Percentiles rank a stretch among this genome's conserved stretches.
phyloP scores from a whole-genome alignment of 2,888 invertebrate species.

The Gandaritis pyraliata region DNA sequence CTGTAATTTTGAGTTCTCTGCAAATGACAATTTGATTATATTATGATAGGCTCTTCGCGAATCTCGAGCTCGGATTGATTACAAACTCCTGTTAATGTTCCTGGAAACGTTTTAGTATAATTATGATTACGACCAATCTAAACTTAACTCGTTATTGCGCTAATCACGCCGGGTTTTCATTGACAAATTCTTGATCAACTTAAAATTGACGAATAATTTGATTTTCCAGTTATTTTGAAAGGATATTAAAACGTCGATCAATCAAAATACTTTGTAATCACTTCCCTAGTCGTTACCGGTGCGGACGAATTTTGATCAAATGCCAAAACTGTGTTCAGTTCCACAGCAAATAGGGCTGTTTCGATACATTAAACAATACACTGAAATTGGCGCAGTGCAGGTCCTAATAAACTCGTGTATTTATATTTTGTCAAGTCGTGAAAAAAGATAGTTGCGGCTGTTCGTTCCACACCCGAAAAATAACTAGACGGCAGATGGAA shows the following conservation, averaged over 20 bases:
- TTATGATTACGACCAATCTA: slow-evolving; percentile 42
- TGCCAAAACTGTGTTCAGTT: slow-evolving; percentile 41
- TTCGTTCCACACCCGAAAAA: not conserved
- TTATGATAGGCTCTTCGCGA: slow-evolving; percentile 18
- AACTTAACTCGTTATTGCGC: slow-evolving; percentile 44
- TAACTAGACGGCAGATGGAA: not conserved
- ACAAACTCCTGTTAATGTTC: slow-evolving; percentile 31
- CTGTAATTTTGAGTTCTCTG: slow-evolving; percentile 16
- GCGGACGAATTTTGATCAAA: slow-evolving; percentile 41
- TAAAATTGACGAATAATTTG: slow-evolving; percentile 41
- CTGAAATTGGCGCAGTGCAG: slow-evolving; percentile 45
- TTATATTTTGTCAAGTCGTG: slow-evolving; percentile 36
- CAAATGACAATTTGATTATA: slow-evolving; percentile 34
- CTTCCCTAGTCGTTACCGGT: slow-evolving; percentile 35
- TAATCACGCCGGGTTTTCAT: slow-evolving; percentile 40
- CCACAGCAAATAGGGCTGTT: slow-evolving; percentile 34
- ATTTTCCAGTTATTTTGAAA: slow-evolving; percentile 40
- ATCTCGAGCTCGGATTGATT: slow-evolving; percentile 29
- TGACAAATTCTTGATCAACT: slow-evolving; percentile 39
- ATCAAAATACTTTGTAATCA: slow-evolving; percentile 38
- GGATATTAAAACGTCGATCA: slow-evolving; percentile 46
- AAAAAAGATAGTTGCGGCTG: slow-evolving; percentile 12
- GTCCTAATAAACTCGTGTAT: slow-evolving; percentile 42
- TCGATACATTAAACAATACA: slow-evolving; percentile 40
- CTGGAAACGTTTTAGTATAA: slow-evolving; percentile 36